Percentiles rank a stretch among this genome's conserved stretches.
Evolutionary conservation across 2,797 vertebrate species (phyloP).

Genomic region (Iguana delicatissima): DNA sequence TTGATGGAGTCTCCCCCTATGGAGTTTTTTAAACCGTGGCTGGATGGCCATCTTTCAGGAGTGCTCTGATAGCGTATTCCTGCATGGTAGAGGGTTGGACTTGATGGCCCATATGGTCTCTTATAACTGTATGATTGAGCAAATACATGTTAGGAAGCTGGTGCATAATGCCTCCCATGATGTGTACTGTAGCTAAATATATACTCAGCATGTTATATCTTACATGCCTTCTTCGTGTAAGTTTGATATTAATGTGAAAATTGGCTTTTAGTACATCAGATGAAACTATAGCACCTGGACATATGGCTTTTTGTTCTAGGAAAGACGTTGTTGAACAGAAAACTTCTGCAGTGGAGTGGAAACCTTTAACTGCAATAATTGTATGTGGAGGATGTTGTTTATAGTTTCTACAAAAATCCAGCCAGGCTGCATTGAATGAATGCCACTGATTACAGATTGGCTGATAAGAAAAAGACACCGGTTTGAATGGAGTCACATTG

Average conservation of each 20-base stretch:
- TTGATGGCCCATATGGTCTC: neutral
- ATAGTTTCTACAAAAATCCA: neutral
- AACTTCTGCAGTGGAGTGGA: neutral
- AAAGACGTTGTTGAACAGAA: neutral
- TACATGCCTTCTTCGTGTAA: neutral
- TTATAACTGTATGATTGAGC: neutral
- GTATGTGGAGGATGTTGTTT: neutral
- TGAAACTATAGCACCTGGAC: neutral
- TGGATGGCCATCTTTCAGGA: too few species aligned
- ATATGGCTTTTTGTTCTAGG: neutral
- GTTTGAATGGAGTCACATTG: neutral
- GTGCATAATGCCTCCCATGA: neutral
- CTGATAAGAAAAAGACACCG: neutral
- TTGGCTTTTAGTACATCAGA: neutral
- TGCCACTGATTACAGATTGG: neutral
- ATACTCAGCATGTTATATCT: neutral
- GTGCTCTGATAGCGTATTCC: too few species aligned
- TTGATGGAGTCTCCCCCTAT: too few species aligned
- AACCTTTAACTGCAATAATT: neutral
- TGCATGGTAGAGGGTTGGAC: too few species aligned
- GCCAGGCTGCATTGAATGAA: neutral
- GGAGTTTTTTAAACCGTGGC: too few species aligned
- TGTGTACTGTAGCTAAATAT: neutral
- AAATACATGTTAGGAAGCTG: neutral
- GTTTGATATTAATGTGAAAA: neutral